These are phyloP conservation scores for Pangasius mekongensis DNA, from an alignment of 2,797 vertebrate genomes.

Conservation along the genomic window DNA sequence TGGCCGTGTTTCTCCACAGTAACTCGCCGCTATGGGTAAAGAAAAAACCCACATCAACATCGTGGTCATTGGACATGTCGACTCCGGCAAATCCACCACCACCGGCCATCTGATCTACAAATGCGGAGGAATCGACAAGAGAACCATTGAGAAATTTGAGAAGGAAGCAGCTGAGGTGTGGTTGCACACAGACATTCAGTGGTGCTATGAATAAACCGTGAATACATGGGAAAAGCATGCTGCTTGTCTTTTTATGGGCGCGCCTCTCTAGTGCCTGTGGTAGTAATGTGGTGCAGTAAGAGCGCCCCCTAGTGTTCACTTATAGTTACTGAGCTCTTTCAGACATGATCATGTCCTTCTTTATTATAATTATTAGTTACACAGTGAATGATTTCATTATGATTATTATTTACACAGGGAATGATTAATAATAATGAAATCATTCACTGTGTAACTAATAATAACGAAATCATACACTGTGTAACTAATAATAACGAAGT, in stretches of 20 bases:
- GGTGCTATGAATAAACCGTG: slow-evolving; percentile 45
- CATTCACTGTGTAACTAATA: too few relatives aligned
- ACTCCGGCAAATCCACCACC: slow-evolving; percentile 81
- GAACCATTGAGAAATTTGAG: slow-evolving; percentile 83
- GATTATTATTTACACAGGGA: too few relatives aligned
- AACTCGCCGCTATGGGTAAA: slow-evolving; percentile 71
- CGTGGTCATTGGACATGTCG: slow-evolving; percentile 82
- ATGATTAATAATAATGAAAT: not conserved
- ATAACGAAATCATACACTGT: too few relatives aligned
- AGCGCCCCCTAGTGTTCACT: slow-evolving; percentile 59
- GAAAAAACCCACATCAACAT: slow-evolving; percentile 83
- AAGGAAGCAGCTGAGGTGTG: slow-evolving; percentile 80
- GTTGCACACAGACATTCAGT: slow-evolving; percentile 24
- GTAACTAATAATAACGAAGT: too few relatives aligned
- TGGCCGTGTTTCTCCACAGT: slow-evolving; percentile 59
- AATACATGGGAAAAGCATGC: slow-evolving; percentile 19
- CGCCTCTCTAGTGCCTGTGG: slow-evolving; percentile 9
- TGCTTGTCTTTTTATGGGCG: slow-evolving; percentile 43
- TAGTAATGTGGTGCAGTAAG: not conserved
- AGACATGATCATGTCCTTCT: not conserved
- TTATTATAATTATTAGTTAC: not conserved
- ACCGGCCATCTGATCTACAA: slow-evolving; percentile 77
- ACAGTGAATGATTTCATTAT: not conserved
- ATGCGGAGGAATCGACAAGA: slow-evolving; percentile 72
- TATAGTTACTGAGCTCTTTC: not conserved